phyloP scores from a whole-genome alignment of 2,797 vertebrate genomes.

The Alauda arvensis region DNA sequence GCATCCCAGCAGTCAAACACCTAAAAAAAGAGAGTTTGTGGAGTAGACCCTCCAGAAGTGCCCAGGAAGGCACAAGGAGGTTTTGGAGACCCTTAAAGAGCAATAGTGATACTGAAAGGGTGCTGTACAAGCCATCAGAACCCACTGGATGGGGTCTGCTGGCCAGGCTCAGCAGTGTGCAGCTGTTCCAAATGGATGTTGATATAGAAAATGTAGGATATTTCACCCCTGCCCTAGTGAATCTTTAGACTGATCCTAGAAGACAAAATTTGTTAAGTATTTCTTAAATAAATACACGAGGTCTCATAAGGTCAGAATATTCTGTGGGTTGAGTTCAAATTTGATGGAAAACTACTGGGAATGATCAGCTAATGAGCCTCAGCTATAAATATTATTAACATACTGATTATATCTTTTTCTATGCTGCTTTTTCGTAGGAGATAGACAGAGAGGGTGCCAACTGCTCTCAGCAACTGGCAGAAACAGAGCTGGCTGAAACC shows the following conservation, averaged over 20 bases:
- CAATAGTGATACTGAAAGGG: rapidly evolving
- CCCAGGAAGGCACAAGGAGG: background rate
- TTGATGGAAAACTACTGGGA: conserved; percentile 18
- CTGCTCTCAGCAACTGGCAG: conserved; percentile 27
- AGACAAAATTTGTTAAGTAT: background rate
- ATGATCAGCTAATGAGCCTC: conserved; percentile 14
- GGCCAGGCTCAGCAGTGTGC: background rate
- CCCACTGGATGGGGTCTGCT: background rate
- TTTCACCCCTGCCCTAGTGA: background rate
- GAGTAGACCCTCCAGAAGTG: background rate
- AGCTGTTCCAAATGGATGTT: background rate
- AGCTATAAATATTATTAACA: conserved; percentile 42
- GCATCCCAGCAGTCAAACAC: rapidly evolving
- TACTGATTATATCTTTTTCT: conserved; percentile 16
- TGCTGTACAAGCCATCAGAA: background rate
- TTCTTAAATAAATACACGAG: background rate
- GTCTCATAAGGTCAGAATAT: background rate
- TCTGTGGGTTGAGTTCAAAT: background rate
- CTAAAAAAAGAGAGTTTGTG: background rate
- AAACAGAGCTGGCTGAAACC: conserved; percentile 34
- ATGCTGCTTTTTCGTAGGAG: background rate
- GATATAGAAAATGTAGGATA: background rate
- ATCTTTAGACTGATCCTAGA: background rate
- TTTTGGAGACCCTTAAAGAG: background rate
- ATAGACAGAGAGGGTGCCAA: conserved; percentile 44